Percentiles rank a stretch among this genome's conserved stretches.
Conservation (phyloP, 2,797 vertebrate species). For the Silurus lanzhouensis region DNA sequence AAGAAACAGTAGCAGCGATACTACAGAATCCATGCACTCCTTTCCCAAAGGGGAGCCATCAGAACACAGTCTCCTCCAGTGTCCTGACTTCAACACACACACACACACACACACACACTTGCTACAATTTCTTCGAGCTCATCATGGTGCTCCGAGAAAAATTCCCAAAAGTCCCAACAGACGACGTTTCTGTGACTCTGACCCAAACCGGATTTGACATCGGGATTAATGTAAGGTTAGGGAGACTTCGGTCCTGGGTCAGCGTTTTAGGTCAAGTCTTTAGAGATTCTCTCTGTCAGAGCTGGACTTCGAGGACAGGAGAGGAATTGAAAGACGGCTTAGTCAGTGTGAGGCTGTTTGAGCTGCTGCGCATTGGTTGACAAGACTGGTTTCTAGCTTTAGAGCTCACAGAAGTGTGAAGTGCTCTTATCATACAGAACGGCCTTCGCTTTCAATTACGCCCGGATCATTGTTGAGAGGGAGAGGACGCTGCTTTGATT, state of each 20-base stretch:
- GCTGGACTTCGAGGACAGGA: constrained; percentile 6
- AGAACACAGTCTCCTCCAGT: constrained; percentile 3
- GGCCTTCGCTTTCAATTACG: constrained; percentile 41
- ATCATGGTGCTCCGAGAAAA: background rate
- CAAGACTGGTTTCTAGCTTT: constrained; percentile 32
- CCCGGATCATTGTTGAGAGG: background rate
- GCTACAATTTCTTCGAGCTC: constrained; percentile 7
- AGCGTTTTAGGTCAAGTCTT: background rate
- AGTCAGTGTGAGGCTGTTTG: constrained; percentile 32
- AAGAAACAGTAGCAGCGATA: constrained; percentile 32
- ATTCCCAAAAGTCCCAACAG: constrained; percentile 9
- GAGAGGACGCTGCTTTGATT: background rate
- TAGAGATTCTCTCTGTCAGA: constrained; percentile 7
- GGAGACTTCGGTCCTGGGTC: constrained; percentile 1
- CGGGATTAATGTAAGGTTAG: constrained; percentile 23
- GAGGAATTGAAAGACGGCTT: constrained; percentile 2
- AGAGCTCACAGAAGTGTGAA: background rate
- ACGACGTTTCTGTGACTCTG: background rate
- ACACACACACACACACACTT: background rate
- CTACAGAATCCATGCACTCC: constrained; percentile 13
- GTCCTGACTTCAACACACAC: background rate
- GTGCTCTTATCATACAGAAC: constrained; percentile 24
- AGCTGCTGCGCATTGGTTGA: constrained; percentile 45
- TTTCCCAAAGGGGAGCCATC: constrained; percentile 31
- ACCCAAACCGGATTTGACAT: constrained; percentile 5